Evolutionary conservation across 2,888 invertebrate genomes (phyloP), one percentile per base, ranked within the genome.

Genomic region (Hirtodrosophila trivittata): DNA sequence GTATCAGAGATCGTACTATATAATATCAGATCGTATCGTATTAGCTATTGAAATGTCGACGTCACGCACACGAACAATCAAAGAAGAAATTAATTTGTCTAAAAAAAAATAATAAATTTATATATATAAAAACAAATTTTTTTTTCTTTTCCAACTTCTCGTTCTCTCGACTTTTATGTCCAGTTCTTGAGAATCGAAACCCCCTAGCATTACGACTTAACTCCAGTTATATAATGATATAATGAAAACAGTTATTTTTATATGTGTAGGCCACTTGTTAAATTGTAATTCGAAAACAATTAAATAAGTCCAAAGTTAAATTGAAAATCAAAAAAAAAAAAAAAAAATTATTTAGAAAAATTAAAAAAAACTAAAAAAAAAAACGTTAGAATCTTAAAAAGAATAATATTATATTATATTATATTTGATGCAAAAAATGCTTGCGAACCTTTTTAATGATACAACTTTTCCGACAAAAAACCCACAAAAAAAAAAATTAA

Each of bases 351-450:
- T 7, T 32, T 5, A 32, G n/a, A 55, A 55, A 28, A 56, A 55
- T 30, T 32, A 10, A 63, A 46, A 21, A 2, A 57, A 38, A 43
- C 18, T 38, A 38, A 39, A 25, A 21, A 47, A 28, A 6, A 39
- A 25, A 41, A 13, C 10, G 13, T 35, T 12, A 35, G 13, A 12
- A 35, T 35, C 10, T 32, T 32, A 37, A 46, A 21, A 3, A 57
- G 33, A 43, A 25, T 37, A 42, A 39, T 18, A 21, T 43, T 32
- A 28, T 13, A 35, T 21, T 21, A 18, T 38, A 25, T 74, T 55
- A 77, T 85, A 83, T 78, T 78, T 78, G 86, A 78, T 78, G 77
- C 75, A 80, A 84, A 86, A 87, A 87, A 85, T 73, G 82, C 77
- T 68, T 75, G 71, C 68, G 39, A 69, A 69, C 18, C 5, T 59